These are phyloP conservation scores for Drosophila insularis DNA, from an alignment of 1,140 invertebrate genomes.

Conservation along the genomic window DNA sequence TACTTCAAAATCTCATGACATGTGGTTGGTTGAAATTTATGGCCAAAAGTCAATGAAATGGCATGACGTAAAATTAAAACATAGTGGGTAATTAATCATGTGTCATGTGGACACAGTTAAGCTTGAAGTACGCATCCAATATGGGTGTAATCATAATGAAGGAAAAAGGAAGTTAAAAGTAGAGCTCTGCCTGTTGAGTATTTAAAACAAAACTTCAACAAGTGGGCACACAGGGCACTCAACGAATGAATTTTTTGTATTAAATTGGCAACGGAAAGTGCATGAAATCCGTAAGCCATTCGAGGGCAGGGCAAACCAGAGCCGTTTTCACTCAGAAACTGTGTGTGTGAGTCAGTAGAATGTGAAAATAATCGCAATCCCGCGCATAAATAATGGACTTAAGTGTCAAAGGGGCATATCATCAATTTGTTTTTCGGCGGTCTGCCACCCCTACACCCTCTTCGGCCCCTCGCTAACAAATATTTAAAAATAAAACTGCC, in stretches of 20 bases:
- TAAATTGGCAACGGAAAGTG: constrained; percentile 57
- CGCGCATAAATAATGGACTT: constrained; percentile 78
- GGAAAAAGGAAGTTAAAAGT: constrained; percentile 31
- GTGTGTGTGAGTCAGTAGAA: constrained; percentile 55
- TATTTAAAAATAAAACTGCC: constrained; percentile 53
- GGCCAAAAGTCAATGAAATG: constrained; percentile 33
- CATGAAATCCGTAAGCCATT: constrained; percentile 56
- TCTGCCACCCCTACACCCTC: constrained; percentile 25
- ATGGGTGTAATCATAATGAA: constrained; percentile 40
- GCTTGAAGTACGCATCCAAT: constrained; percentile 53
- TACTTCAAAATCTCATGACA: neutral
- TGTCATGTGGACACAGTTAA: constrained; percentile 61
- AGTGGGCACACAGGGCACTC: constrained; percentile 54
- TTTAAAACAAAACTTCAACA: constrained; percentile 59
- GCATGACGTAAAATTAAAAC: constrained; percentile 36
- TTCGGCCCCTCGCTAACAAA: constrained; percentile 17
- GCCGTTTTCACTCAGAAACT: neutral
- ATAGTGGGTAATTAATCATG: constrained; percentile 65
- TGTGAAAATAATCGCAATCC: constrained; percentile 78
- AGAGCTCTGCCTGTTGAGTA: constrained; percentile 8
- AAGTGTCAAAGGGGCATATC: constrained; percentile 78
- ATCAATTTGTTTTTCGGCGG: constrained; percentile 72
- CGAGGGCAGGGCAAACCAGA: too few relatives aligned
- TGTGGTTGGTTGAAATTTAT: constrained; percentile 27
- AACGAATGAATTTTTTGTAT: constrained; percentile 50